Evolutionary conservation across 2,888 invertebrate species (phyloP).

Genomic region (Blastobasis adustella): DNA sequence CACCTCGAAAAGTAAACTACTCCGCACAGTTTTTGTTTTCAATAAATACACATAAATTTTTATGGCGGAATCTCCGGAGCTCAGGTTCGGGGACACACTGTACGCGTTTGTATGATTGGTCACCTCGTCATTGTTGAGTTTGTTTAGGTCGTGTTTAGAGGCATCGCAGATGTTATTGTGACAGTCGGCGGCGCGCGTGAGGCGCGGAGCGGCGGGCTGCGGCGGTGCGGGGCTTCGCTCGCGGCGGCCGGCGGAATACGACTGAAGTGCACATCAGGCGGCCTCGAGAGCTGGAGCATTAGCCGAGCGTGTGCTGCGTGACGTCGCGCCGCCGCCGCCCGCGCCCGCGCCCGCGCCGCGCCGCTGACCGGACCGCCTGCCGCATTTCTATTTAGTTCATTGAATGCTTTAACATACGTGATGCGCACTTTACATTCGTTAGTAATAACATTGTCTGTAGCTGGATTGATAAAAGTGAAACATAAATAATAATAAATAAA

Average conservation of each 20-base stretch:
- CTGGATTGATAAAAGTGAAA: no score
- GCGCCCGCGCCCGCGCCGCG: neutral
- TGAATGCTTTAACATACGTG: slow-evolving; percentile 23
- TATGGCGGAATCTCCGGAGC: slow-evolving; percentile 9
- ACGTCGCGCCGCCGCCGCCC: neutral
- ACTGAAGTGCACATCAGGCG: slow-evolving; percentile 8
- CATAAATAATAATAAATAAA: no score
- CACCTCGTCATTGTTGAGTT: slow-evolving; percentile 21
- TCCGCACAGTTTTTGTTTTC: slow-evolving; percentile 1
- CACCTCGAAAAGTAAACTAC: slow-evolving; percentile 21
- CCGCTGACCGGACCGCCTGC: slow-evolving; percentile 9
- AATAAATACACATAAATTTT: neutral
- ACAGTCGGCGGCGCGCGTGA: slow-evolving; percentile 19
- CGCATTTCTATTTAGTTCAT: slow-evolving; percentile 35
- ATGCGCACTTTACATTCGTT: no score
- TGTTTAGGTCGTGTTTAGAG: slow-evolving; percentile 25
- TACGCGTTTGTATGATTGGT: neutral
- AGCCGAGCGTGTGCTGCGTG: neutral
- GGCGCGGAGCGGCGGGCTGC: slow-evolving; percentile 16
- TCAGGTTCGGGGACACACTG: slow-evolving; percentile 13
- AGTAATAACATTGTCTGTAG: no score
- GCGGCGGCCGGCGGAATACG: slow-evolving; percentile 17
- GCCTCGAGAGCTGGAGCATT: neutral
- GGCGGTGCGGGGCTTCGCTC: slow-evolving; percentile 19
- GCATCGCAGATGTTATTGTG: slow-evolving; percentile 29